phyloP scores from a whole-genome alignment of 2,888 invertebrate species.

The Bellardia bayeri region DNA sequence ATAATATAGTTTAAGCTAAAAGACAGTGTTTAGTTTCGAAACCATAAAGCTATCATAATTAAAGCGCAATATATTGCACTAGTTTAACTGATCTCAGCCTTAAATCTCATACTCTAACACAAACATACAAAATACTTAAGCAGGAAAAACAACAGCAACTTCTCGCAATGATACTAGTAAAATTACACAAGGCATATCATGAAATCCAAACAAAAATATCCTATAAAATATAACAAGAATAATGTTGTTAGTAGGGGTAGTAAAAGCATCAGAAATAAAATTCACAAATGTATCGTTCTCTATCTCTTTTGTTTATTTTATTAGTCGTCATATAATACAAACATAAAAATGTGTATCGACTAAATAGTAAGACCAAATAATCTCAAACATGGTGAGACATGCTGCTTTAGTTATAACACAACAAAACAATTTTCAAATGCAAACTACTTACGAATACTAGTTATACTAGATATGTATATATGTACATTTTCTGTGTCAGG shows the following conservation, averaged over 20 bases:
- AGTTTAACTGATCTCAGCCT: not conserved
- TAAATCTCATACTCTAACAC: not conserved
- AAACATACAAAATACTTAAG: not conserved
- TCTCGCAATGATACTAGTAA: not conserved
- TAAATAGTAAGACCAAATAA: not conserved
- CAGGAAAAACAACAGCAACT: not conserved
- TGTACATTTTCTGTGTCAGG: not conserved
- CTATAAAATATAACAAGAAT: not conserved
- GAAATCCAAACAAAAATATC: slow-evolving; percentile 4
- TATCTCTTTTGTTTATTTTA: not conserved
- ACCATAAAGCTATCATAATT: not conserved
- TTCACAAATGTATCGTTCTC: not conserved
- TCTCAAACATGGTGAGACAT: not conserved
- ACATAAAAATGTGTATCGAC: not conserved
- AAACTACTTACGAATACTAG: too few relatives aligned
- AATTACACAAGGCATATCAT: not conserved
- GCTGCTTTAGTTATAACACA: not conserved
- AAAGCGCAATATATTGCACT: too few relatives aligned
- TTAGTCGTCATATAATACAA: too few relatives aligned
- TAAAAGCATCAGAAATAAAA: not conserved
- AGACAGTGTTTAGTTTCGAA: not conserved
- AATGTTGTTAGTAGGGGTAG: not conserved
- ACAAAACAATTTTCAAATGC: not conserved
- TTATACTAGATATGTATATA: too few relatives aligned
- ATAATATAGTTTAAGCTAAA: too few relatives aligned